These are phyloP conservation scores for Tridacna gigas DNA, from an alignment of 2,888 invertebrate genomes.

Conservation along the genomic window DNA sequence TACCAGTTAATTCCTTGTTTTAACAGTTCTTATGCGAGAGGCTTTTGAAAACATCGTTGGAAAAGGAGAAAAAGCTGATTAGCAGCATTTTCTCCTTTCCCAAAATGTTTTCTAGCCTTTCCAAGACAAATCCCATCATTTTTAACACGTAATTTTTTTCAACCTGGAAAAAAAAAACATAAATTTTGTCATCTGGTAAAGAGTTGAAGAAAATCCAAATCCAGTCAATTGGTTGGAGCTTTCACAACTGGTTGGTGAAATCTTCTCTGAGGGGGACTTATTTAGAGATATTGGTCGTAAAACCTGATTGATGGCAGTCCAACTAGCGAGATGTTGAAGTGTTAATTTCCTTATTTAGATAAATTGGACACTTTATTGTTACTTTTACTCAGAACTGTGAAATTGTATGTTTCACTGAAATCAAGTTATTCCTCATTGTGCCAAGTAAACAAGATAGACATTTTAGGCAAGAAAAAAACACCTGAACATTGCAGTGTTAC, in stretches of 20 bases:
- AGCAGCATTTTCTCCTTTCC: neutral
- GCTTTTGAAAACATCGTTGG: too few species aligned
- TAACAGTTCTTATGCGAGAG: too few species aligned
- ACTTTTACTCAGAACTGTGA: neutral
- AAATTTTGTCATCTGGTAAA: neutral
- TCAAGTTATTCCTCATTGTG: too few species aligned
- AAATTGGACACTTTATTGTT: conserved; percentile 7
- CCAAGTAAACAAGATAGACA: too few species aligned
- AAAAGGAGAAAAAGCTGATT: neutral
- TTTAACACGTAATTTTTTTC: neutral
- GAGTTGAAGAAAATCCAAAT: neutral
- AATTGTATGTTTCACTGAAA: too few species aligned
- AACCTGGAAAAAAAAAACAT: neutral
- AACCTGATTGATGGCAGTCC: neutral
- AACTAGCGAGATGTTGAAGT: neutral
- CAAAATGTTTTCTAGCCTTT: neutral
- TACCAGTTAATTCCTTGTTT: too few species aligned
- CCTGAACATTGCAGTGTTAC: too few species aligned
- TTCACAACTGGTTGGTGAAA: conserved; percentile 4
- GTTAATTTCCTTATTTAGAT: conserved; percentile 26
- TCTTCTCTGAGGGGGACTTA: neutral
- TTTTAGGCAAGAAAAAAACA: too few species aligned
- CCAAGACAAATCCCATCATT: neutral
- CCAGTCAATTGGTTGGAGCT: neutral
- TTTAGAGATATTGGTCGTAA: neutral